Evolutionary conservation across 2,888 invertebrate species (phyloP).

Genomic region (Perizoma affinitatum): DNA sequence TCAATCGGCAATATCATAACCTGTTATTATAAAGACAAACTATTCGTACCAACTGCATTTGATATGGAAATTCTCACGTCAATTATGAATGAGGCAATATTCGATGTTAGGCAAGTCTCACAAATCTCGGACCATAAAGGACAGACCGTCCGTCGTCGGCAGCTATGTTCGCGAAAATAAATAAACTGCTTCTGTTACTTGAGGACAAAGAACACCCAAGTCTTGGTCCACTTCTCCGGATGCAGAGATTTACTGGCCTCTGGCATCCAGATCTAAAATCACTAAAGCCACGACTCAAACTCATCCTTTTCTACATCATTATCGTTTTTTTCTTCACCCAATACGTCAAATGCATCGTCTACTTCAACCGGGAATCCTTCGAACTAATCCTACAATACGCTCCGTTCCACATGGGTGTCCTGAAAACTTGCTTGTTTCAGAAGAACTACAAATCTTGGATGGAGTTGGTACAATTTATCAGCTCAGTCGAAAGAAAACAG

Average conservation of each 20-base stretch:
- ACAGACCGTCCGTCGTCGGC: constrained; percentile 20
- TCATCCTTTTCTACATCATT: constrained; percentile 48
- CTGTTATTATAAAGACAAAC: constrained; percentile 54
- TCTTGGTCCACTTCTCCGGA: constrained; percentile 56
- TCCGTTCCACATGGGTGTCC: constrained; percentile 64
- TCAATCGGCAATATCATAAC: constrained; percentile 41
- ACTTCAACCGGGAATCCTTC: constrained; percentile 47
- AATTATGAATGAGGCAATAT: constrained; percentile 39
- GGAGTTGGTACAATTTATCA: constrained; percentile 55
- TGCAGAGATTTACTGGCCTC: constrained; percentile 52
- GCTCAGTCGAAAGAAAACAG: constrained; percentile 53
- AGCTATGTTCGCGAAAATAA: constrained; percentile 28
- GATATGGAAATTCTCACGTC: constrained; percentile 46
- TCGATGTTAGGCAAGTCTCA: constrained; percentile 19
- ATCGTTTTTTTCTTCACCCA: constrained; percentile 58
- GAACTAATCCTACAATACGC: constrained; percentile 59
- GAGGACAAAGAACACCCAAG: constrained; percentile 59
- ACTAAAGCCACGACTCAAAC: constrained; percentile 45
- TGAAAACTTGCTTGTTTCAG: constrained; percentile 57
- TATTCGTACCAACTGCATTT: constrained; percentile 35
- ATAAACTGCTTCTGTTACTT: constrained; percentile 38
- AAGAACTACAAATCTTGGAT: constrained; percentile 57
- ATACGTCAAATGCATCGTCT: constrained; percentile 56
- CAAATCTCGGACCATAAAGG: constrained; percentile 10
- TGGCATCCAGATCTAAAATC: constrained; percentile 54